These are phyloP conservation scores for Speoplatyrhinus poulsoni DNA, from an alignment of 2,113 vertebrate genomes.

Conservation along the genomic window DNA sequence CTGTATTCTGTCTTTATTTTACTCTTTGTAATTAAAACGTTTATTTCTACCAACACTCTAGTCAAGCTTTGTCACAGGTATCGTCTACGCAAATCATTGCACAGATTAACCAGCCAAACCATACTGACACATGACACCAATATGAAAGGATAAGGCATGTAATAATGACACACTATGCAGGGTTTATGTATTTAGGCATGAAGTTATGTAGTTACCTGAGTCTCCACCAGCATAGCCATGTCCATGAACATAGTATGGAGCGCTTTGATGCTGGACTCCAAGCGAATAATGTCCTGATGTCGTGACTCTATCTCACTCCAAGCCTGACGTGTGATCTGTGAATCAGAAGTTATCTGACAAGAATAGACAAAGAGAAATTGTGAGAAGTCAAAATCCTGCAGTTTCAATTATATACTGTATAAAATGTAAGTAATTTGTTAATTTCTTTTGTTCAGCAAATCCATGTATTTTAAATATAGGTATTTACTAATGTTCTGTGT, in stretches of 20 bases:
- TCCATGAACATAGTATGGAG: slow-evolving; percentile 94
- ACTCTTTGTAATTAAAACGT: too few species aligned
- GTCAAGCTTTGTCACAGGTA: too few species aligned
- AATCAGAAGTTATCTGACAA: slow-evolving; percentile 92
- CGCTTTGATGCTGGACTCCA: slow-evolving; percentile 93
- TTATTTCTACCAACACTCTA: too few species aligned
- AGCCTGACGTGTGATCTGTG: slow-evolving; percentile 90
- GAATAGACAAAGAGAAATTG: background rate
- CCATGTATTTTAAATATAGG: background rate
- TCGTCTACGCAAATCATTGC: too few species aligned
- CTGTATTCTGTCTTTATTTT: too few species aligned
- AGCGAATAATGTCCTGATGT: slow-evolving; percentile 91
- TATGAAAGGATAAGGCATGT: background rate
- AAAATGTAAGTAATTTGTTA: background rate
- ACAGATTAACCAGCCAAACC: too few species aligned
- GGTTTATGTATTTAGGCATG: background rate
- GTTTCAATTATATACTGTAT: background rate
- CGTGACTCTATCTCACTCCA: slow-evolving; percentile 93
- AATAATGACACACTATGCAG: background rate
- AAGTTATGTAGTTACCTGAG: slow-evolving; percentile 80
- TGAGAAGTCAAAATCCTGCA: background rate
- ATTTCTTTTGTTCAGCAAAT: too few species aligned
- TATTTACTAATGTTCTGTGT: background rate
- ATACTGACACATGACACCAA: too few species aligned
- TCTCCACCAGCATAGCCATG: slow-evolving; percentile 95